Evolutionary conservation across 2,888 invertebrate genomes (phyloP).

Genomic region (Lapara coniferarum): DNA sequence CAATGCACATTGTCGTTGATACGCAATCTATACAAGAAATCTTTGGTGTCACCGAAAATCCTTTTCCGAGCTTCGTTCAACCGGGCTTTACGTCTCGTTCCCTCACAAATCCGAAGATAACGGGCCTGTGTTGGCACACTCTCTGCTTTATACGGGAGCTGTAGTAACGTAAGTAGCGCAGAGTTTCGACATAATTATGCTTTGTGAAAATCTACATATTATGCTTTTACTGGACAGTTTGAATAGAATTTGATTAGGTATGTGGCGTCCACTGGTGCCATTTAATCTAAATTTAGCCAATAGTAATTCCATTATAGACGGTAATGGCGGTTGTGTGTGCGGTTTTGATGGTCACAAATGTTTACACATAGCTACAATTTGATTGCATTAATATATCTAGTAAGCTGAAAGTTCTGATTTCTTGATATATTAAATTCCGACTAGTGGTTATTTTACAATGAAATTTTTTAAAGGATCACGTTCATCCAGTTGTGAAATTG

Average conservation of each 20-base stretch:
- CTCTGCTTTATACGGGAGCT: constrained; percentile 34
- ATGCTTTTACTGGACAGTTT: neutral
- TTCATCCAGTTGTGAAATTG: constrained; percentile 59
- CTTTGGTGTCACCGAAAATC: constrained; percentile 55
- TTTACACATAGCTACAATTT: neutral
- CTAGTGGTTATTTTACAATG: constrained; percentile 49
- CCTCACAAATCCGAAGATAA: constrained; percentile 67
- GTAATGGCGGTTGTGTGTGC: neutral
- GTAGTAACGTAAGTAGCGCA: constrained; percentile 1
- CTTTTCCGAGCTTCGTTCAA: constrained; percentile 56
- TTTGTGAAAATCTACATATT: neutral
- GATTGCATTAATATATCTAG: neutral
- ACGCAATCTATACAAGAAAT: constrained; percentile 54
- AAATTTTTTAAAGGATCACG: constrained; percentile 52
- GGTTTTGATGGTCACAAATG: neutral
- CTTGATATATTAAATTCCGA: constrained; percentile 4
- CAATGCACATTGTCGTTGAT: constrained; percentile 45
- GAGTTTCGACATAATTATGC: constrained; percentile 6
- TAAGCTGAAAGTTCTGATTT: neutral
- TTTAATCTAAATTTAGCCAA: neutral
- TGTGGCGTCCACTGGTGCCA: no score
- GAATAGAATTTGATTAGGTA: neutral
- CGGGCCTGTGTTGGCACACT: constrained; percentile 49
- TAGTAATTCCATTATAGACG: neutral
- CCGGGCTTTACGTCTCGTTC: constrained; percentile 65